Base-by-base conservation (phyloP, 2,888 invertebrate species). In the Lasioglossum pauxillum region DNA sequence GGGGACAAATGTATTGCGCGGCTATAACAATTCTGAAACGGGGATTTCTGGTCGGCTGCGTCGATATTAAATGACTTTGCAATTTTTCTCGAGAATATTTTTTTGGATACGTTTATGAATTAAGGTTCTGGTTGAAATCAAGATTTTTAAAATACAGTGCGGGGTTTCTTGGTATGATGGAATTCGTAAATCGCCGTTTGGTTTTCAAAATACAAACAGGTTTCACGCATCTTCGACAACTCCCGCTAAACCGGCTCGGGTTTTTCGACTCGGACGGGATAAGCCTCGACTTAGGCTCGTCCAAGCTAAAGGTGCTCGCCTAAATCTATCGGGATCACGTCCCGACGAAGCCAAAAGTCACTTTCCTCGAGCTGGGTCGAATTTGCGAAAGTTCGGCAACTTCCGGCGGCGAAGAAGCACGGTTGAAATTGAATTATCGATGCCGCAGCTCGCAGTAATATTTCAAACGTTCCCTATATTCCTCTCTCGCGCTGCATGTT, bases 381-480 rank as follows among this genome's bases (percentile, higher is more conserved):
- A 71, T 71, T 78, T 49, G 46, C 71, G 75, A 71, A 80, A 80
- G 64, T 74, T 81, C 19, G 76, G 23, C 23, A 72, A 49, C 44
- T 60, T 60, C n/a, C 69, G 72, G 31, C 31, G 41, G 69, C 12
- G 71, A 84, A 78, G 78, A 69, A 78, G 67, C 74, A 57, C 35
- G 31, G 38, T 78, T 53, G 71, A 79, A 79, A 84, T 84, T 84
- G 84, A 84, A 84, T 84, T 84, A 84, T 79, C 71, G 84, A 44
- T 75, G 27, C 71, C 27, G 31, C 38, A 38, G 53, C 57, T 46
- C 35, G 64, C 64, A 35, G 35, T 80, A 75, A 79, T 79, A 75
- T 84, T 84, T 79, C 75, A 79, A 84, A 53, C 72, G 16, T 31
- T 67, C 67, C 19, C 67, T 8, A 16, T 35, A 35, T 35, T 14